A percentile compares a stretch with the other conserved stretches of the same genome.
phyloP scores from a whole-genome alignment of 2,888 invertebrate genomes.

The Epistrophella euchroma region DNA sequence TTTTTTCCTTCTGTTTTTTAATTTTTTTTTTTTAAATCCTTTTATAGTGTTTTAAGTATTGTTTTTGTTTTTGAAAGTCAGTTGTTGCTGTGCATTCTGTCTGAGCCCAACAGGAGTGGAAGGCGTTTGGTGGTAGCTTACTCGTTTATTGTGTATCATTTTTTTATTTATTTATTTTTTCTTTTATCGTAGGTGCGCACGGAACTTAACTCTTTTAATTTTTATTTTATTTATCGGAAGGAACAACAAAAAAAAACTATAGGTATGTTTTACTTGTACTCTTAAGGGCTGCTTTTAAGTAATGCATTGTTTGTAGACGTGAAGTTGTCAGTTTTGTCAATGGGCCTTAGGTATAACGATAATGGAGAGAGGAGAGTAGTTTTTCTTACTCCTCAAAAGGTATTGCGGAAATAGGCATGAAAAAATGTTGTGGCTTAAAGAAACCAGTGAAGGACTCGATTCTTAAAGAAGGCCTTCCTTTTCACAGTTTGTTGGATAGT shows the following conservation, averaged over 20 bases:
- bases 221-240: slow-evolving; percentile 6
- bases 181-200: slow-evolving; percentile 40
- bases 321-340: slow-evolving; percentile 57
- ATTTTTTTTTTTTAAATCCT: slow-evolving; percentile 29
- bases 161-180: background rate
- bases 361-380: background rate
- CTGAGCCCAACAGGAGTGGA: background rate
- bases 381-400: background rate
- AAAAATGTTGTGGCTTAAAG: no score
- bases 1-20: slow-evolving; percentile 36
- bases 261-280: slow-evolving; percentile 24
- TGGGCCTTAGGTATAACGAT: background rate
- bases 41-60: slow-evolving; percentile 58
- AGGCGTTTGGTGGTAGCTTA: background rate
- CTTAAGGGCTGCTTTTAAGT: slow-evolving; percentile 35
- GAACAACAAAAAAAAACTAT: background rate
- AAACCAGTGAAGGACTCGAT: background rate
- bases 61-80: slow-evolving; percentile 41
- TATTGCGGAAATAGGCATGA: background rate
- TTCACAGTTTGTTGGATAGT: no score
- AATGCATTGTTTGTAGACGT: slow-evolving; percentile 33
- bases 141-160: slow-evolving; percentile 31
- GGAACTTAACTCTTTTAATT: slow-evolving; percentile 3
- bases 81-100: slow-evolving; percentile 7
- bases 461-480: no score